These are phyloP conservation scores for Gorilla gorilla DNA, from an alignment of 2,113 vertebrate species.

Conservation along the genomic window DNA sequence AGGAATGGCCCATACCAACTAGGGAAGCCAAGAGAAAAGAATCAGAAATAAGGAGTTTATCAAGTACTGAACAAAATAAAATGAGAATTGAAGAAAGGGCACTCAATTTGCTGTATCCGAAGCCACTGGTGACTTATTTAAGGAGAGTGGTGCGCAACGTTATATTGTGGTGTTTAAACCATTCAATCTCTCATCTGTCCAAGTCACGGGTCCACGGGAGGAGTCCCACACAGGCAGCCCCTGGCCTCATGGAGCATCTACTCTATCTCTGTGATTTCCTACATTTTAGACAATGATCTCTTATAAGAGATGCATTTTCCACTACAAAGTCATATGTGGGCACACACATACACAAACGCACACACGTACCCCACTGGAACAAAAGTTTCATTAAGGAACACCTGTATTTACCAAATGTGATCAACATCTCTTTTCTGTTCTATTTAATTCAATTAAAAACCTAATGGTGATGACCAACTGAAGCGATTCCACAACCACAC, in stretches of 20 bases:
- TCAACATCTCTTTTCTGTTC: background rate
- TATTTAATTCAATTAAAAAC: background rate
- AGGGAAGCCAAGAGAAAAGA: background rate
- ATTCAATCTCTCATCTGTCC: fast-evolving
- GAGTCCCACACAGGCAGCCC: background rate
- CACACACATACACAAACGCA: background rate
- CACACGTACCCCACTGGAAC: background rate
- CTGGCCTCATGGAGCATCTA: background rate
- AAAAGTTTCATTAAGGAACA: background rate
- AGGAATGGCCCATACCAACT: background rate
- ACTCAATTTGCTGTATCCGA: background rate
- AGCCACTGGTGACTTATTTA: too few species aligned
- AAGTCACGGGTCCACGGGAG: fast-evolving
- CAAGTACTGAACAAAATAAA: background rate
- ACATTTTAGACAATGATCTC: background rate
- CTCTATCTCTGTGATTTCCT: background rate
- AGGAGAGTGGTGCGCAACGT: background rate
- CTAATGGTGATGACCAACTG: background rate
- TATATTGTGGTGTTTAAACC: too few species aligned
- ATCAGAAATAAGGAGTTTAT: background rate
- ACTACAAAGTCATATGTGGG: background rate
- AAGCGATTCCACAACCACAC: fast-evolving
- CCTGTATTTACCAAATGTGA: background rate
- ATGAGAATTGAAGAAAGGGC: background rate
- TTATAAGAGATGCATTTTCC: background rate